Base-by-base conservation (phyloP, 2,113 vertebrate genomes). In the Elaphurus davidianus region DNA sequence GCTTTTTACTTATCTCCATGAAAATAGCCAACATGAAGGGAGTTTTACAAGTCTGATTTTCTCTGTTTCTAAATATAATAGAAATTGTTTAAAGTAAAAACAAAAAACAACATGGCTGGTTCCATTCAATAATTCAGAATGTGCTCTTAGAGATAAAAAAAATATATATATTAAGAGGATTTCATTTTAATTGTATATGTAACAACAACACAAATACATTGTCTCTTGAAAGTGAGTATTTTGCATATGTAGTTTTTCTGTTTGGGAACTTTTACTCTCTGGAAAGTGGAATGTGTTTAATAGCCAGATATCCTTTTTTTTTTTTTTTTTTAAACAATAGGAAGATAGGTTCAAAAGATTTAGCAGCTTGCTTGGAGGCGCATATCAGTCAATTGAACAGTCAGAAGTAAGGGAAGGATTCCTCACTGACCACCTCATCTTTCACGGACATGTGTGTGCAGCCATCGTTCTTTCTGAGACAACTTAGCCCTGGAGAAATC, bases 401-500 rank as follows among this genome's bases (percentile, higher is more conserved):
- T 84, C 62, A 59, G 79, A 91, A 67, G 33, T 89, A 55, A 59
- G 45, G 82, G 27, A 78, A 30, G 2, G 6, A 36, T 81, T 94
- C 47, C 62, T 87, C 55, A 36, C 54, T 74, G 81, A 84, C n/a
- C 16, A 1, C 36, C 45, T 15, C 6, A 33, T 45, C 14, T 85
- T 84, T 60, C 1, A 0, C 54, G n/a, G 43, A 95, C 62, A 76
- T 30, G n/a, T 52, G 15, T 90, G 50, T 84, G 64, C 19, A 57
- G 54, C 28, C 9, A 1, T 64, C 47, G n/a, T 7, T 95, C 52
- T 91, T 95, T 89, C 60, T 19, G 43, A 93, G 92, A 90, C 57
- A 87, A n/a, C 30, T 50, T 30, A 59, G 88, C 94, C 93, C 94
- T 10, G 27, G 79, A 76, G 84, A 97, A 95, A 92, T 94, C 5